Evolutionary conservation across 1,140 invertebrate genomes (phyloP), one percentile per base, ranked within the genome.

Genomic region (Neodiprion virginianus): DNA sequence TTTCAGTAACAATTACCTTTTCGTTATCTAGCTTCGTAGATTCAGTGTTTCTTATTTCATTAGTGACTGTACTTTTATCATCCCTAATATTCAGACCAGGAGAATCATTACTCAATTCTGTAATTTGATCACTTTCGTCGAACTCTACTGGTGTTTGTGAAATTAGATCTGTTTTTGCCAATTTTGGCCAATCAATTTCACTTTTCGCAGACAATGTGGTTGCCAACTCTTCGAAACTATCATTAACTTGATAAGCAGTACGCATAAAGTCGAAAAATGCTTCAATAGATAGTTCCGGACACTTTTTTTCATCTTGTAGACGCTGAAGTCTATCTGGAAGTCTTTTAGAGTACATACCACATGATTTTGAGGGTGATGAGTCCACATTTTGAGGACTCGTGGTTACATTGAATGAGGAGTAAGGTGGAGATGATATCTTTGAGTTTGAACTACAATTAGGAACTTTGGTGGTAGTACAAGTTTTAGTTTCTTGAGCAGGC

Each of bases 241-340:
- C 91, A 74, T 92, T 87, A 69, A 91, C 87, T 86, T 93, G 92
- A 86, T 94, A 94, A 1, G 93, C 92, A 10, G 91, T 93, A 82
- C 91, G 90, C 89, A 94, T 91, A 83, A 94, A 93, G 80, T 93
- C 93, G 75, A 94, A 91, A 84, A 94, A 94, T 79, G 93, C 90
- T 85, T 91, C 91, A 23, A 93, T 90, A 0, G 92, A 91, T 74
- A 93, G 91, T 73, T 92, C 88, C 1, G 88, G 84, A 78, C 84
- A 87, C 73, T 83, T 87, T 61, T 61, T 61, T 82, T 84, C 79
- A 76, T 84, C 79, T 47, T 82, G 12, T 7, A 69, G 17, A 21
- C 49, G 50, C 50, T 49, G 12, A 11, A 75, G 49, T 12, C 74
- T 53, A 21, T 74, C 77, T 9, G 66, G 66, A 48, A 65, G 67